These are phyloP conservation scores for Eremophila alpestris DNA, from an alignment of 2,797 vertebrate genomes.

Conservation along the genomic window DNA sequence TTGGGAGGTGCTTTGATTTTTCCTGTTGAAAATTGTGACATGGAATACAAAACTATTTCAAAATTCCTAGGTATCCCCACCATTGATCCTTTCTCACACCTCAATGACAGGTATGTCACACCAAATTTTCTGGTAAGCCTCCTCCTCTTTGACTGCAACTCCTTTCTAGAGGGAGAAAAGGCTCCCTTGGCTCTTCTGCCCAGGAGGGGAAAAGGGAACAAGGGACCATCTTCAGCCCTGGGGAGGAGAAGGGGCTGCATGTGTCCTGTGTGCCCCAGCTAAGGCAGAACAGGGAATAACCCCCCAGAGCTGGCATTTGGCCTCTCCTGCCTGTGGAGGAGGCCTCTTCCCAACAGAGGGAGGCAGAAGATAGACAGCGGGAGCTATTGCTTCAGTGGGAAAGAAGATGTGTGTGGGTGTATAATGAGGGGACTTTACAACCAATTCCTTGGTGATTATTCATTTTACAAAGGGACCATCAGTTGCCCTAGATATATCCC, in stretches of 20 bases:
- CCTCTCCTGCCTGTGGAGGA: background rate
- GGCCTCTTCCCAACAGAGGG: conserved; percentile 34
- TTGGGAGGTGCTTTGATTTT: background rate
- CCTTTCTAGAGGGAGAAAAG: background rate
- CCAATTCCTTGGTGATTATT: conserved; percentile 34
- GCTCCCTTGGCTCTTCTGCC: background rate
- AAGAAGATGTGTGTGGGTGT: background rate
- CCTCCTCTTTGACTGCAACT: background rate
- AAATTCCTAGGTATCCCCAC: background rate
- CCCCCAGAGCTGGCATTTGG: background rate
- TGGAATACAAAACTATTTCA: background rate
- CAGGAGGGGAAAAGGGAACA: rapidly evolving
- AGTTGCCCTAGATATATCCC: background rate
- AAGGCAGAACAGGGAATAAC: background rate
- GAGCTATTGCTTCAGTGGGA: background rate
- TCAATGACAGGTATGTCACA: background rate
- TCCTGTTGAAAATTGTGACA: background rate
- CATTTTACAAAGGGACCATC: background rate
- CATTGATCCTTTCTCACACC: rapidly evolving
- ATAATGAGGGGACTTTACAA: conserved; percentile 33
- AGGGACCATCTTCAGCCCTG: background rate
- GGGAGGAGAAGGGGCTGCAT: rapidly evolving
- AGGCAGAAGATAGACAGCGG: background rate
- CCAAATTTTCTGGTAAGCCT: background rate
- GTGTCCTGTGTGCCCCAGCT: background rate